Conservation (phyloP, 2,888 invertebrate species). For the Dasysyrphus tricinctus region DNA sequence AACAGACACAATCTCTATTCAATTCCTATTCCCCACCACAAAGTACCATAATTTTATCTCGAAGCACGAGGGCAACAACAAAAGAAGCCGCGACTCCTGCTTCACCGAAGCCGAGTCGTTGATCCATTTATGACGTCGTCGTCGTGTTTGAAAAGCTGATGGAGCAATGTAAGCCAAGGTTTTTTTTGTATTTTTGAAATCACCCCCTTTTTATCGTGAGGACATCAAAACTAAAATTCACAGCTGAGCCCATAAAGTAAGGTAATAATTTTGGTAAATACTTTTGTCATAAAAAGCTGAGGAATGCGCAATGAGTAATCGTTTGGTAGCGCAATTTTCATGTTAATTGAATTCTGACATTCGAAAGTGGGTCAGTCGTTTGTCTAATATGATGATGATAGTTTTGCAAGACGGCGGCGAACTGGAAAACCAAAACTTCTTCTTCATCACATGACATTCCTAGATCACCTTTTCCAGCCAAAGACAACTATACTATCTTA, state of each 20-base stretch:
- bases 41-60: slow-evolving; percentile 25
- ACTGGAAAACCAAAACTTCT: slow-evolving; percentile 34
- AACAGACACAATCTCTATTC: slow-evolving; percentile 24
- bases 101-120: background rate
- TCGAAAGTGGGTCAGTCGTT: slow-evolving; percentile 67
- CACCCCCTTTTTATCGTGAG: slow-evolving; percentile 45
- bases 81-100: slow-evolving; percentile 34
- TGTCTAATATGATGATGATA: slow-evolving; percentile 50
- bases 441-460: slow-evolving; percentile 55
- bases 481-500: background rate
- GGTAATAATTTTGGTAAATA: slow-evolving; percentile 42
- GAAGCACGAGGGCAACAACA: slow-evolving; percentile 26
- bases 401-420: slow-evolving; percentile 54
- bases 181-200: slow-evolving; percentile 13
- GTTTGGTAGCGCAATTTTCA: slow-evolving; percentile 41
- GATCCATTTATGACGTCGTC: slow-evolving; percentile 45
- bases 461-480: slow-evolving; percentile 40
- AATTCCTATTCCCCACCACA: slow-evolving; percentile 17
- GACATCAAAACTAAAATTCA: slow-evolving; percentile 27
- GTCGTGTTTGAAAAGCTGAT: slow-evolving; percentile 15
- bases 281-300: slow-evolving; percentile 23
- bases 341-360: slow-evolving; percentile 59
- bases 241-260: slow-evolving; percentile 20
- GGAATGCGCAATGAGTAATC: slow-evolving; percentile 43
- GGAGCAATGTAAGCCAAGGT: slow-evolving; percentile 53